Conservation (phyloP, 2,888 invertebrate genomes). For the Cephus pulcher region DNA sequence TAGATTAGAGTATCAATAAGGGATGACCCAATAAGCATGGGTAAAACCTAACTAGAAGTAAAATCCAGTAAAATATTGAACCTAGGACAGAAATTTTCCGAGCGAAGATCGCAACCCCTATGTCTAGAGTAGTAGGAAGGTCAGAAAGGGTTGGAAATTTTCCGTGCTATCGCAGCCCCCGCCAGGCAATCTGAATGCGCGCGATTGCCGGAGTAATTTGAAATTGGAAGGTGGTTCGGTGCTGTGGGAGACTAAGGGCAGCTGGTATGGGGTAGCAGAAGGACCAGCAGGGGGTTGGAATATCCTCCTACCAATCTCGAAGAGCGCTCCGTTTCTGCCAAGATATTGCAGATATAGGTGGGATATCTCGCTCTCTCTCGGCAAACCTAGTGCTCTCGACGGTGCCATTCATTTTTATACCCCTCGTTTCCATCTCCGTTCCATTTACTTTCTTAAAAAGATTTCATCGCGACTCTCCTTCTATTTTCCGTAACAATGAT, state of each 20-base stretch:
- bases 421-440: conserved; percentile 45
- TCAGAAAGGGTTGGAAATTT: not conserved
- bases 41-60: not conserved
- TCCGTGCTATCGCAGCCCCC: not conserved
- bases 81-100: not conserved
- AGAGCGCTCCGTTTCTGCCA: not conserved
- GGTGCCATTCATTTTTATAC: conserved; percentile 45
- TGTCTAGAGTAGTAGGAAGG: not conserved
- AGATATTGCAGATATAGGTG: not conserved
- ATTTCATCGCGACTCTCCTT: conserved; percentile 43
- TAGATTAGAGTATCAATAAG: not conserved
- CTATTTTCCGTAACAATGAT: conserved; percentile 49
- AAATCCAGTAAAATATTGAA: not conserved
- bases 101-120: not conserved
- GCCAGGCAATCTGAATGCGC: not conserved
- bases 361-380: not conserved
- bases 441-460: conserved; percentile 49
- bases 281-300: not conserved
- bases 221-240: not conserved
- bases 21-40: not conserved
- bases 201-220: not conserved
- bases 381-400: conserved; percentile 15
- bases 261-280: not conserved
- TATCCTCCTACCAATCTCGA: not conserved
- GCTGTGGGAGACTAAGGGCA: not conserved